phyloP scores from a whole-genome alignment of 2,797 vertebrate genomes.

The Aselliscus stoliczkanus region DNA sequence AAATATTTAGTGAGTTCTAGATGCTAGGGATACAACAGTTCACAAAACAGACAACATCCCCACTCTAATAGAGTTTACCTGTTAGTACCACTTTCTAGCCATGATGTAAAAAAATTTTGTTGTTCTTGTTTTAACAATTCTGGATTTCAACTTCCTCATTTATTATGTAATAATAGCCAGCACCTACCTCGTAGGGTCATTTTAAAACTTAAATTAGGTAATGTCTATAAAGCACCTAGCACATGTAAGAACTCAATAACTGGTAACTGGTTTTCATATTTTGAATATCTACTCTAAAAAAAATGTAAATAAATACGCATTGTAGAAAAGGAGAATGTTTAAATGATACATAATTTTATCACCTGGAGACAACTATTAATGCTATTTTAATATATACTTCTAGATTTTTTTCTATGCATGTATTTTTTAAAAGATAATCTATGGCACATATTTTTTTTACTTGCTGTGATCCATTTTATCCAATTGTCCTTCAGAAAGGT shows the following conservation, averaged over 20 bases:
- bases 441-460: background rate
- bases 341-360: slow-evolving; percentile 1
- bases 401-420: background rate
- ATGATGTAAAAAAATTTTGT: background rate
- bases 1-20: background rate
- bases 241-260: background rate
- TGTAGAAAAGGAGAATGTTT: background rate
- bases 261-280: background rate
- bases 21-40: background rate
- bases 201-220: background rate
- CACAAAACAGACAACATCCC: background rate
- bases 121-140: background rate
- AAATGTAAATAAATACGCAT: background rate
- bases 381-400: background rate
- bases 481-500: background rate
- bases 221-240: background rate
- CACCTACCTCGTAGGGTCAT: background rate
- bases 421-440: background rate
- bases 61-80: background rate
- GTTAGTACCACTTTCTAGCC: background rate
- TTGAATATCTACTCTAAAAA: background rate
- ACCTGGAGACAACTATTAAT: background rate
- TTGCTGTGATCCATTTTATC: background rate
- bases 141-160: background rate
- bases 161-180: background rate